Base-by-base conservation (phyloP, 2,113 vertebrate species). In the Halcyon senegalensis region DNA sequence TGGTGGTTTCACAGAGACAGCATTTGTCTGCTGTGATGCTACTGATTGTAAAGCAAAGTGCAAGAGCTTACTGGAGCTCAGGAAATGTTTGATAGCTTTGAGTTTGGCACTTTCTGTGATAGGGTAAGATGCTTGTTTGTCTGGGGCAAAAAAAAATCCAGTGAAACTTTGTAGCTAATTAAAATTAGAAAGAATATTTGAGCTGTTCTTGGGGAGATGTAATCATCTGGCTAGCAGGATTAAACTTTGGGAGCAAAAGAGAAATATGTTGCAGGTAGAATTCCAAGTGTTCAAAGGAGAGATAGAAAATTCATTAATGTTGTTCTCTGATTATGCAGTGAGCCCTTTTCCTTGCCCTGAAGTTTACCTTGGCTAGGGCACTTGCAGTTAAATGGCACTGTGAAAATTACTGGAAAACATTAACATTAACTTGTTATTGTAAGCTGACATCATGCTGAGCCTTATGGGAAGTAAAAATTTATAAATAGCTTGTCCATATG, bases 321-420 rank as follows among this genome's bases (percentile, higher is more conserved):
- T 96, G 64, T 83, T 97, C 91, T 97, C 92, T 97, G 93, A 96
- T 98, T 97, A 96, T 96, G 82, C 88, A 96, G 90, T 97, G 97
- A 96, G 95, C 90, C 92, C 91, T 96, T 96, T 97, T 95, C 95
- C 95, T 98, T 97, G 86, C 97, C 96, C 95, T 94, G 7, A 75
- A 58, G 94, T 98, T 98, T 98, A 97, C 97, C 97, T 98, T 98
- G 98, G 97, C 96, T 85, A 24, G 67, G 91, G 94, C 86, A 92
- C 86, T 97, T 93, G 97, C 85, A 97, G 94, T 97, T 97, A 98
- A 98, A 98, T 95, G 94, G 94, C 96, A 95, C 94, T 91, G 95
- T 96, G 95, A 97, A 97, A 98, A 98, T 98, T 96, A 97, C 97
- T 98, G 98, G 97, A 98, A 98, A 98, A 98, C 97, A 98, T 98